A percentile compares a stretch with the other conserved stretches of the same genome.
These are phyloP conservation scores for Drosophila nigromelanica DNA, from an alignment of 1,140 invertebrate genomes.

Conservation along the genomic window DNA sequence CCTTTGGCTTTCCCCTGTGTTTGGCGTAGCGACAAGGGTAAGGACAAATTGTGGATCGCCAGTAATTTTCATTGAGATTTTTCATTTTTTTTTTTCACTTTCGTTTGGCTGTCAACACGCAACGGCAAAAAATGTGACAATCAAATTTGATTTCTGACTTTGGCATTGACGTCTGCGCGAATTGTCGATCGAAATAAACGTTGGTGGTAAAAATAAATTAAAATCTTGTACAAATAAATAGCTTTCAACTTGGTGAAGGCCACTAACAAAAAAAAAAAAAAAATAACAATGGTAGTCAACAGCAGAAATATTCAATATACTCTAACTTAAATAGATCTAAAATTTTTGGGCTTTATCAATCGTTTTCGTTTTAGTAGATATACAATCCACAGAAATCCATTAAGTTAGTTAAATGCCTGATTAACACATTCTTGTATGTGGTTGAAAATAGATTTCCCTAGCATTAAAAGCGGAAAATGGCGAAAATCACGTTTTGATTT, in stretches of 20 bases:
- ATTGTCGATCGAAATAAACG: constrained; percentile 67
- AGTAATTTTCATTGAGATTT: constrained; percentile 51
- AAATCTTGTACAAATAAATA: constrained; percentile 43
- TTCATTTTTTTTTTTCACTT: constrained; percentile 33
- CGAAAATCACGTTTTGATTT: constrained; percentile 62
- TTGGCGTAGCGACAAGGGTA: constrained; percentile 21
- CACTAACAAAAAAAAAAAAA: constrained; percentile 1
- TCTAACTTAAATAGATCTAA: too few species aligned
- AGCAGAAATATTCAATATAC: neutral
- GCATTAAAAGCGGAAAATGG: constrained; percentile 35
- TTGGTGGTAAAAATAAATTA: constrained; percentile 47
- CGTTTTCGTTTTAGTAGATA: too few species aligned
- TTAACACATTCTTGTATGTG: neutral
- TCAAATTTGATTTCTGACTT: constrained; percentile 75
- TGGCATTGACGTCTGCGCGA: constrained; percentile 70
- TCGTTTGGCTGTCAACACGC: constrained; percentile 28
- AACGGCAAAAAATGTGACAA: constrained; percentile 38
- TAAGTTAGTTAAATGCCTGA: neutral
- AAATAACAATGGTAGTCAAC: constrained; percentile 5
- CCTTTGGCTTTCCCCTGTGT: neutral
- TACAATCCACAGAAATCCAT: neutral
- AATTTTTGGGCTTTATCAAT: too few species aligned
- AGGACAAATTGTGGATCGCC: constrained; percentile 33
- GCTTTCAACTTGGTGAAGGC: constrained; percentile 14
- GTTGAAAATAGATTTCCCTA: constrained; percentile 6